Conservation (phyloP, 2,888 invertebrate species). For the Tanypteryx hageni region DNA sequence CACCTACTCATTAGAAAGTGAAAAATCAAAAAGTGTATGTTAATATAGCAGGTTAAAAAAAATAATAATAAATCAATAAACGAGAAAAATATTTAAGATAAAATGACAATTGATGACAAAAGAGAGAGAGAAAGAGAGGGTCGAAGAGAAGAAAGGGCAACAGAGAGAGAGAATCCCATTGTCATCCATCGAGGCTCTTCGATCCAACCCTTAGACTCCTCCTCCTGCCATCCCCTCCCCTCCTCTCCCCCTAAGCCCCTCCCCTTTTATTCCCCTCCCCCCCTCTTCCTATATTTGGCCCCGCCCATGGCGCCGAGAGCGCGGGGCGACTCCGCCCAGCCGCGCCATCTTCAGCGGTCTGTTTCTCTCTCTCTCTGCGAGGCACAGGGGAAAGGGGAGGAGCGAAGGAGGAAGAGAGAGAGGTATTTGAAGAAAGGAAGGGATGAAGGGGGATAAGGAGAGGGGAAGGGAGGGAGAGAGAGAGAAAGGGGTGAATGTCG, state of each 20-base stretch:
- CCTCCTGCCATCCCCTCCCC: not conserved
- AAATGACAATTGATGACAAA: too few relatives aligned
- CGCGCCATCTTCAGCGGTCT: conserved; percentile 5
- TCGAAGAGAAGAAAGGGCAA: too few relatives aligned
- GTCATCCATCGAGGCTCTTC: not conserved
- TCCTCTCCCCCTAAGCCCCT: not conserved
- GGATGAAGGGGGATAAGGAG: not conserved
- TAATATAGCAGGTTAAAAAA: too few relatives aligned
- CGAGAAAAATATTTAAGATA: too few relatives aligned
- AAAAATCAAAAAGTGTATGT: too few relatives aligned
- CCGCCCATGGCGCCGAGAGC: conserved; percentile 33
- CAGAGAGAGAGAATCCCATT: too few relatives aligned
- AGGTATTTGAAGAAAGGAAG: not conserved
- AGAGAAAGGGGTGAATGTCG: not conserved
- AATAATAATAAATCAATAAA: too few relatives aligned
- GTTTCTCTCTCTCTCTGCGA: too few relatives aligned
- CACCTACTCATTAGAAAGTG: too few relatives aligned
- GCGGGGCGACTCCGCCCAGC: conserved; percentile 1
- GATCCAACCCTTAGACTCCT: not conserved
- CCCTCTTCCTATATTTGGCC: not conserved
- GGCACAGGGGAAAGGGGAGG: not conserved
- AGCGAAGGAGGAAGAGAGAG: not conserved
- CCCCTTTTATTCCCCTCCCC: not conserved
- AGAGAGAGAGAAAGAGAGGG: too few relatives aligned
- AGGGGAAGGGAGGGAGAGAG: not conserved